Evolutionary conservation across 2,888 invertebrate species (phyloP), one percentile per base, ranked within the genome.

Genomic region (Temnothorax unifasciatus): DNA sequence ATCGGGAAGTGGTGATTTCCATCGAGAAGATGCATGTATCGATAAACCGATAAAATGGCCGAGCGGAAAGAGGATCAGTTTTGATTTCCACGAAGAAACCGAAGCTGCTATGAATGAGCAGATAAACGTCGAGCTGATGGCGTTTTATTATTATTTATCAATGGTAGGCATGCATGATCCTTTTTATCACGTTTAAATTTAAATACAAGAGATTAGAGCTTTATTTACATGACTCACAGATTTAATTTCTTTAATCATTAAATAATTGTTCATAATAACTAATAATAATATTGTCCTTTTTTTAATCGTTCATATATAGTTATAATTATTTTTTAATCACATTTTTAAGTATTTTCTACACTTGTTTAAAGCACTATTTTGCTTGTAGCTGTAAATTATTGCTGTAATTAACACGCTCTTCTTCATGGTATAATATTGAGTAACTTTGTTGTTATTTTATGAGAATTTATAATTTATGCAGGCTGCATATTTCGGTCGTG

Each of bases 91-190:
- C 82, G 87, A 94, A 87, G 96, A 96, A 89, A 94, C 95, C 13
- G 96, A 96, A 93, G 93, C 93, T 25, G 94, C 94, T 25, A 89
- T 96, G 54, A 96, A 96, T 92, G 93, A 95, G 64, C 96, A 97
- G 93, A 96, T 96, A 88, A 95, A 95, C 89, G 93, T 95, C 79
- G 97, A 97, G 93, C 94, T 96, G 18, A 95, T 95, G 86, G 96
- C 96, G 25, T 95, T 96, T 88, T 96, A 96, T 92, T 95, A 95
- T 71, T 97, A 97, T 93, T 93, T 96, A 86, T 96, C 96, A 13
- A 96, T 97, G 96, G 96, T 96, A 93, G 9, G 4, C 18, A 92
- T 83, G 74, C n/a, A n/a, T 21, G 21, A 38, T 57, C 47, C 9
- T 9, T 59, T 63, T 44, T 61, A 57, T 21, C 25, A 47, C 11